A percentile compares a stretch with the other conserved stretches of the same genome.
Conservation (phyloP, 2,113 vertebrate species). For the Sebastes schlegelii region DNA sequence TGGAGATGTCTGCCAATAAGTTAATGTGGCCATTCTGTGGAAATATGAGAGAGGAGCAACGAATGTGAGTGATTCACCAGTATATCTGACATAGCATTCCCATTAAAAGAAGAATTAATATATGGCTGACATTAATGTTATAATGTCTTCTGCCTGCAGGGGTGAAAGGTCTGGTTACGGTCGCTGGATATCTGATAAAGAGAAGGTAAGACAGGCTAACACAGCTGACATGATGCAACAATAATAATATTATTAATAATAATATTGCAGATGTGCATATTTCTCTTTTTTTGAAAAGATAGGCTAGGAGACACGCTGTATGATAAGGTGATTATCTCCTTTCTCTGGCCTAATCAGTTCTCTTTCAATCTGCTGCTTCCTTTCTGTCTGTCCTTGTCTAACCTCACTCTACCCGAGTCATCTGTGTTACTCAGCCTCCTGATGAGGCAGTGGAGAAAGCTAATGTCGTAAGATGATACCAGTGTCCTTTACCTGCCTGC, state of each 20-base stretch:
- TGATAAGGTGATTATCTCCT: background rate
- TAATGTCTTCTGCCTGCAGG: background rate
- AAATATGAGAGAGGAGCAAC: constrained; percentile 31
- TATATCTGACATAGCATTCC: background rate
- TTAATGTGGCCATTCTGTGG: constrained; percentile 35
- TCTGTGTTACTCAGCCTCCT: background rate
- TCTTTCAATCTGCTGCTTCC: background rate
- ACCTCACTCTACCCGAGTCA: constrained; percentile 4
- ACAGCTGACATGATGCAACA: too few relatives aligned
- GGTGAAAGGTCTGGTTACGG: constrained; percentile 14
- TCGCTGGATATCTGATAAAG: background rate
- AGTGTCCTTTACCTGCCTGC: constrained; percentile 17
- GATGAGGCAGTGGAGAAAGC: constrained; percentile 24
- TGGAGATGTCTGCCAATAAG: constrained; percentile 32
- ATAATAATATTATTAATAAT: too few relatives aligned
- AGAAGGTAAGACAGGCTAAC: too few relatives aligned
- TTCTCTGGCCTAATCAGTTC: too few relatives aligned
- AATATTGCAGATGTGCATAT: too few relatives aligned
- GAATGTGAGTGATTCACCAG: background rate
- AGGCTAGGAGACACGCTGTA: background rate
- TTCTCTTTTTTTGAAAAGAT: background rate
- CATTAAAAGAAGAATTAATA: background rate
- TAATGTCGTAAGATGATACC: constrained; percentile 23
- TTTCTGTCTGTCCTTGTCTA: constrained; percentile 5
- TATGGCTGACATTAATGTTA: background rate